These are phyloP conservation scores for Neopipo cinnamomea DNA, from an alignment of 2,113 vertebrate genomes.

Conservation along the genomic window DNA sequence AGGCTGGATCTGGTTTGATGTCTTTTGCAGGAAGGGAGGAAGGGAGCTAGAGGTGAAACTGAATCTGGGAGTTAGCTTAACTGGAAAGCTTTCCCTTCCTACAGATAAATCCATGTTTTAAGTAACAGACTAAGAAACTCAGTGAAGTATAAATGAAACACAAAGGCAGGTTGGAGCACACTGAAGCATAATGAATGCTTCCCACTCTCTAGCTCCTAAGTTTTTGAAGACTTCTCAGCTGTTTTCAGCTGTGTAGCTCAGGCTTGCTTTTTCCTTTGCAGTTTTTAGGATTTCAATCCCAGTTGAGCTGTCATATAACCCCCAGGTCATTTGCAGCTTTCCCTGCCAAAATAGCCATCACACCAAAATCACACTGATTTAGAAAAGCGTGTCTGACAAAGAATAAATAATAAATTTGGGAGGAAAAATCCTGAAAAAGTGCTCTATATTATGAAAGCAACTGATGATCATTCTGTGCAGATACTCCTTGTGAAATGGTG, in stretches of 20 bases:
- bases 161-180: not conserved
- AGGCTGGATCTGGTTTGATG: not conserved
- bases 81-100: not conserved
- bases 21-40: not conserved
- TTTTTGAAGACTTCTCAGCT: not conserved
- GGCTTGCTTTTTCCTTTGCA: not conserved
- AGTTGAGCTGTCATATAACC: rapidly evolving
- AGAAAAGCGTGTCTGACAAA: not conserved
- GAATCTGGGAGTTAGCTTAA: not conserved
- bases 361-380: not conserved
- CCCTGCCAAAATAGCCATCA: not conserved
- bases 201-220: not conserved
- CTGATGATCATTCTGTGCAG: not conserved
- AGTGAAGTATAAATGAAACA: not conserved
- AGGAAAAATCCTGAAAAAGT: not conserved
- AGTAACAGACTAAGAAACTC: not conserved
- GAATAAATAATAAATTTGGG: not conserved
- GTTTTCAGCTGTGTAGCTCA: not conserved
- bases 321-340: not conserved
- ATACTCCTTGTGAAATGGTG: not conserved
- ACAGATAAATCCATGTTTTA: not conserved
- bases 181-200: not conserved
- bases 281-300: not conserved
- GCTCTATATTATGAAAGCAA: not conserved
- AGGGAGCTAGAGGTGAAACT: not conserved